Evolutionary conservation across 2,888 invertebrate genomes (phyloP).

Genomic region (Liodrosophila aerea): DNA sequence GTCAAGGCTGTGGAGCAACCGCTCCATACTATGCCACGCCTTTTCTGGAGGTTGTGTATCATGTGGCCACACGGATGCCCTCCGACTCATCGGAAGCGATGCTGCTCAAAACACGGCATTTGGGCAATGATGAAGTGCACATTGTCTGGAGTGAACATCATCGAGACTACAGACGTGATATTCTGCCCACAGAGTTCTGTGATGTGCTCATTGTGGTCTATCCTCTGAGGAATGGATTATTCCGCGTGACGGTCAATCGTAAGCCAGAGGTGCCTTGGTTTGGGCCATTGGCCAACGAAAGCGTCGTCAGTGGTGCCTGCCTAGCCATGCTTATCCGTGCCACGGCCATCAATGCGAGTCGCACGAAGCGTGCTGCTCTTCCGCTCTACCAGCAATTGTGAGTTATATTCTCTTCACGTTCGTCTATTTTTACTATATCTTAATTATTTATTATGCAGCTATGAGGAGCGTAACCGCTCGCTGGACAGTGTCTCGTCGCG

Average conservation of each 20-base stretch:
- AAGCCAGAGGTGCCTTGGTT: slow-evolving; percentile 96
- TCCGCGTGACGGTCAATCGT: slow-evolving; percentile 93
- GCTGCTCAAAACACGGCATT: slow-evolving; percentile 95
- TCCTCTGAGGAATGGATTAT: slow-evolving; percentile 93
- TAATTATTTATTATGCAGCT: slow-evolving; percentile 84
- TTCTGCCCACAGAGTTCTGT: slow-evolving; percentile 99
- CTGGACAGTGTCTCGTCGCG: slow-evolving; percentile 92
- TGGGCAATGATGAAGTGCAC: slow-evolving; percentile 99
- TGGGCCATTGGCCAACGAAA: slow-evolving; percentile 97
- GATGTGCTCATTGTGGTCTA: slow-evolving; percentile 98
- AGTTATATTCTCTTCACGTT: slow-evolving; percentile 79
- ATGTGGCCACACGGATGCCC: slow-evolving; percentile 98
- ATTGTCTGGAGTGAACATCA: slow-evolving; percentile 99
- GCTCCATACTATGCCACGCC: slow-evolving; percentile 98
- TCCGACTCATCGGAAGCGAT: slow-evolving; percentile 93
- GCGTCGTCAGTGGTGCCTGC: slow-evolving; percentile 84
- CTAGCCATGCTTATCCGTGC: slow-evolving; percentile 93
- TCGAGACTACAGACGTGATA: slow-evolving; percentile 96
- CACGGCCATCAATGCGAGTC: slow-evolving; percentile 95
- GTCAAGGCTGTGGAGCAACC: slow-evolving; percentile 94
- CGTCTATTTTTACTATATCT: neutral
- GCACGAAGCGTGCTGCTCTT: slow-evolving; percentile 94
- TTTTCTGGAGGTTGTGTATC: slow-evolving; percentile 95
- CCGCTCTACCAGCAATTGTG: slow-evolving; percentile 95
- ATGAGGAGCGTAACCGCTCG: slow-evolving; percentile 93